phyloP scores from a whole-genome alignment of 2,113 vertebrate genomes.

The Turdus rufiventris region DNA sequence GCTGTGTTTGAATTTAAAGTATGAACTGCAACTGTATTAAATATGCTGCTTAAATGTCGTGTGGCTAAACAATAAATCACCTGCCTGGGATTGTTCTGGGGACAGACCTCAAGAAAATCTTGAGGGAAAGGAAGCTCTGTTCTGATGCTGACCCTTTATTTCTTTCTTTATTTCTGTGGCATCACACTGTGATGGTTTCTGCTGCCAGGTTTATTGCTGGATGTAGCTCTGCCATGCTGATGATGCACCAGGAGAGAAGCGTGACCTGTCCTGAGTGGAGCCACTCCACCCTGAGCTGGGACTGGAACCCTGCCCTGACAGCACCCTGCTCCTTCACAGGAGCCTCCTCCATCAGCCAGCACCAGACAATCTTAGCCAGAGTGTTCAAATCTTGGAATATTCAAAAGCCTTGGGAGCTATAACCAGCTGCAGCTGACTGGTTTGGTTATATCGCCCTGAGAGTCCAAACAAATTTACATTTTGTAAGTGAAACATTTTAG shows the following conservation, averaged over 20 bases:
- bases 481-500: neutral
- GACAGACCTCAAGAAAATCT: neutral
- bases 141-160: neutral
- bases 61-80: neutral
- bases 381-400: neutral
- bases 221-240: neutral
- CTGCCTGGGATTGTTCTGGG: neutral
- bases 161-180: neutral
- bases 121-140: neutral
- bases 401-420: neutral
- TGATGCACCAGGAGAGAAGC: neutral
- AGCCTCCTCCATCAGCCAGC: accelerated
- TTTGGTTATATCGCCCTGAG: neutral
- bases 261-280: neutral
- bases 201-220: neutral
- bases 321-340: accelerated
- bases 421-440: neutral
- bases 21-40: constrained; percentile 33
- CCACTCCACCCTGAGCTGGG: neutral
- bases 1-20: constrained; percentile 11
- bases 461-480: neutral
- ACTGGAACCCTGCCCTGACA: neutral
- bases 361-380: neutral
- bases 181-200: neutral
- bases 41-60: neutral